A percentile compares a stretch with the other conserved stretches of the same genome.
Evolutionary conservation across 2,113 vertebrate species (phyloP).

Genomic region (Carassius auratus): DNA sequence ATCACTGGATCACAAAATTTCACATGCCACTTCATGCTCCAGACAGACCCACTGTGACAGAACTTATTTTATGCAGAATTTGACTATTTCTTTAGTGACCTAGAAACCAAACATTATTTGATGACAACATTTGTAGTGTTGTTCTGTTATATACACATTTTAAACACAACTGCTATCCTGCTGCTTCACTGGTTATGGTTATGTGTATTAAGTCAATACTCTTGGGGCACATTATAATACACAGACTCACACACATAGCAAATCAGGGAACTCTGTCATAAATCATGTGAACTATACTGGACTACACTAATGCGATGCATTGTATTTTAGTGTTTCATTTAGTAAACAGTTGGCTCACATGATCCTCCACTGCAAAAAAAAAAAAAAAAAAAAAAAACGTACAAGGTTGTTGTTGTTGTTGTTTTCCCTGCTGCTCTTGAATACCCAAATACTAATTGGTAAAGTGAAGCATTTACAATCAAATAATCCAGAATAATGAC

Average conservation of each 20-base stretch:
- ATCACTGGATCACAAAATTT: conserved; percentile 20
- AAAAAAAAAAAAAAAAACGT: too few relatives aligned
- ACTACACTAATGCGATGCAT: conserved; percentile 12
- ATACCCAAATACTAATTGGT: too few relatives aligned
- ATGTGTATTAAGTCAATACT: background rate
- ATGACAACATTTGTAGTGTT: background rate
- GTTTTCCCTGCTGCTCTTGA: too few relatives aligned
- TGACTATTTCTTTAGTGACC: background rate
- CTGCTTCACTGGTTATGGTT: background rate
- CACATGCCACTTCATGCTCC: conserved; percentile 31
- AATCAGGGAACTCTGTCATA: background rate
- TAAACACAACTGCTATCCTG: background rate
- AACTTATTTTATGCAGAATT: background rate
- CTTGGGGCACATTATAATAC: background rate
- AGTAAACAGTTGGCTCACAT: background rate
- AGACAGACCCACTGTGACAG: background rate
- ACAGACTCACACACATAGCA: background rate
- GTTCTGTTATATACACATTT: background rate
- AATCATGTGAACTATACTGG: background rate
- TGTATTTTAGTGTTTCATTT: conserved; percentile 8
- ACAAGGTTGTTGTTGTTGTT: too few relatives aligned
- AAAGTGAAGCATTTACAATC: too few relatives aligned
- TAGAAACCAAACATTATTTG: background rate
- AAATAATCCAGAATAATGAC: too few relatives aligned
- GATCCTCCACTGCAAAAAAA: background rate